Evolutionary conservation across 2,888 invertebrate species (phyloP).

Genomic region (Drosophila antonietae): DNA sequence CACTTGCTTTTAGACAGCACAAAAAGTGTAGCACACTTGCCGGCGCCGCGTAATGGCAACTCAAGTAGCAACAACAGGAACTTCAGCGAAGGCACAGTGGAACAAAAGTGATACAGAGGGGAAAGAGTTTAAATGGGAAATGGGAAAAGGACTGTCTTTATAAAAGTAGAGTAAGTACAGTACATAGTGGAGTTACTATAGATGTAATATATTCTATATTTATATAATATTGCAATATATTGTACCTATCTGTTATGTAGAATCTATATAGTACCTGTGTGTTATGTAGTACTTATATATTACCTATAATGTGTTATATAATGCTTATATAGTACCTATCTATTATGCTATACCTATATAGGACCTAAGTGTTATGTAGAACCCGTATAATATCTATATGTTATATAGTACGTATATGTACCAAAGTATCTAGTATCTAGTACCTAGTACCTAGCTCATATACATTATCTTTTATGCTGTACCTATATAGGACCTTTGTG

Average conservation of each 20-base stretch:
- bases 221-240: too few relatives aligned
- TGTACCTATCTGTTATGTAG: background rate
- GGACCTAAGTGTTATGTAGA: background rate
- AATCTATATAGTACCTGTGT: background rate
- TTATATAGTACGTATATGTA: background rate
- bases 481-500: too few relatives aligned
- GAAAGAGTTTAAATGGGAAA: background rate
- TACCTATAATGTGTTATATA: background rate
- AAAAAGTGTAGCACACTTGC: conserved; percentile 73
- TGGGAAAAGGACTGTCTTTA: too few relatives aligned
- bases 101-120: background rate
- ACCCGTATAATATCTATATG: background rate
- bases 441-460: too few relatives aligned
- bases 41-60: conserved; percentile 76
- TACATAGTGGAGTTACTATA: too few relatives aligned
- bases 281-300: background rate
- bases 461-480: too few relatives aligned
- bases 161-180: too few relatives aligned
- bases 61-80: conserved; percentile 59
- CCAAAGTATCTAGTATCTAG: background rate
- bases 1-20: conserved; percentile 54
- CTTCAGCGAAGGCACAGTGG: conserved; percentile 41
- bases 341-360: background rate
- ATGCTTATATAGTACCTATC: background rate
- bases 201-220: too few relatives aligned